These are phyloP conservation scores for Craseonycteris thonglongyai DNA, from an alignment of 2,113 vertebrate species.

Conservation along the genomic window DNA sequence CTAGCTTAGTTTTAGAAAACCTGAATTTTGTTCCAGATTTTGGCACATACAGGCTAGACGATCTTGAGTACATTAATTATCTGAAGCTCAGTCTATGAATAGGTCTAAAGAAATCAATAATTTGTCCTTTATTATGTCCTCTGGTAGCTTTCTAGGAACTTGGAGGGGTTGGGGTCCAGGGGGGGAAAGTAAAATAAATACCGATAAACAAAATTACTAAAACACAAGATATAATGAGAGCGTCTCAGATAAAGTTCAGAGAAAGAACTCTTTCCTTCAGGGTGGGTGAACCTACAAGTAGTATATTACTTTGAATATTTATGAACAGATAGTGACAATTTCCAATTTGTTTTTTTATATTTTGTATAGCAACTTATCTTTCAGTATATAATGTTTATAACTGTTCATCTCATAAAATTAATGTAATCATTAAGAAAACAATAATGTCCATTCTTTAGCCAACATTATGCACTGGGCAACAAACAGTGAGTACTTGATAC, in stretches of 20 bases:
- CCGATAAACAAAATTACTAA: background rate
- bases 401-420: background rate
- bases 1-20: background rate
- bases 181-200: background rate
- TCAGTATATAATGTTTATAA: background rate
- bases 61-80: background rate
- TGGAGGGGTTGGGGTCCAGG: fast-evolving
- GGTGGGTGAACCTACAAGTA: background rate
- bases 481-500: background rate
- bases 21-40: background rate
- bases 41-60: background rate
- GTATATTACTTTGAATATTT: background rate
- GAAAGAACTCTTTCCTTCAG: background rate
- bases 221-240: background rate
- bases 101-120: background rate
- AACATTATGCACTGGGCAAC: background rate
- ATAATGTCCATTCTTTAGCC: background rate
- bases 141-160: background rate
- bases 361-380: background rate
- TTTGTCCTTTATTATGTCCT: background rate
- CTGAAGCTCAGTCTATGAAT: background rate
- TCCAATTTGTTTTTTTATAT: background rate
- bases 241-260: background rate
- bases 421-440: background rate
- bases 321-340: background rate